These are phyloP conservation scores for Phrynocephalus versicolor DNA, from an alignment of 2,113 vertebrate species.

Conservation along the genomic window DNA sequence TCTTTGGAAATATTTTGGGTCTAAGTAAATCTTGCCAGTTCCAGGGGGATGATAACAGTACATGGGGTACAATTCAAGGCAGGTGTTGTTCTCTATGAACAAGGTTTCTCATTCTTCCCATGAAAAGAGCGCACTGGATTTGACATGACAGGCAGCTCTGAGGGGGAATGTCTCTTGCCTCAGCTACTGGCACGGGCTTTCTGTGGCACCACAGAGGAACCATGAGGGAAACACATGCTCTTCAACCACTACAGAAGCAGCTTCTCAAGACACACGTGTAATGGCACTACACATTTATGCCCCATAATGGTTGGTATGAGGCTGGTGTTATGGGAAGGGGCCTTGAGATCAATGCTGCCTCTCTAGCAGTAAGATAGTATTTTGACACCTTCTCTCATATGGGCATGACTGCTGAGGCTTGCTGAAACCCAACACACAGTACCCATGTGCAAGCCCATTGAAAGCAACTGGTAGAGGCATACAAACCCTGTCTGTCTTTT, in stretches of 20 bases:
- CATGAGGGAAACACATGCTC: neutral
- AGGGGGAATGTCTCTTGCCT: neutral
- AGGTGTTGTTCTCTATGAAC: neutral
- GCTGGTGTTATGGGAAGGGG: neutral
- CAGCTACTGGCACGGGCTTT: neutral
- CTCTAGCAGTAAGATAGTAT: neutral
- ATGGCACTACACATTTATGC: neutral
- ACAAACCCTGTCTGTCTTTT: neutral
- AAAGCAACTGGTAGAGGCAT: neutral
- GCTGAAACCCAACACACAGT: neutral
- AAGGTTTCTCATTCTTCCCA: neutral
- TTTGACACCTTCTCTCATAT: neutral
- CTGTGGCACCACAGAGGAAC: neutral
- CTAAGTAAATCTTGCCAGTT: neutral
- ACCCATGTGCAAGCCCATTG: neutral
- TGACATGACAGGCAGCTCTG: too few relatives aligned
- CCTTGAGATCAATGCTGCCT: neutral
- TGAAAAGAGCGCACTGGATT: neutral
- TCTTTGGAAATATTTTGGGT: neutral
- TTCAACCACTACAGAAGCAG: neutral
- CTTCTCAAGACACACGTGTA: too few relatives aligned
- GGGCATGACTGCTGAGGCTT: neutral
- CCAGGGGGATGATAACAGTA: neutral
- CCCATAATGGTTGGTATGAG: too few relatives aligned
- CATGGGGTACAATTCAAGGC: neutral